phyloP scores from a whole-genome alignment of 2,113 vertebrate genomes.

The Tragelaphus buxtoni region DNA sequence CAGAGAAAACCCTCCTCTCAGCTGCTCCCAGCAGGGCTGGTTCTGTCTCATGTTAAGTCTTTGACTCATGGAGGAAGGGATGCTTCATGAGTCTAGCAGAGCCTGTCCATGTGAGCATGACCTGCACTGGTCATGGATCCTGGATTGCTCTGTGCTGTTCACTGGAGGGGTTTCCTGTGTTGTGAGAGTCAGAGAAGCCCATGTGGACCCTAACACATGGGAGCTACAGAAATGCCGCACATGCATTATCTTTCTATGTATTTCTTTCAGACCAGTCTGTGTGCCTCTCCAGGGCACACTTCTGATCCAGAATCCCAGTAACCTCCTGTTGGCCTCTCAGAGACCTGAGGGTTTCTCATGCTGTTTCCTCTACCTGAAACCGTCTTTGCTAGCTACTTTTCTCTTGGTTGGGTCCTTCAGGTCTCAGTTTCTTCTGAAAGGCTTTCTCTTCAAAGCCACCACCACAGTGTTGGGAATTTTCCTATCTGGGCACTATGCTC shows the following conservation, averaged over 20 bases:
- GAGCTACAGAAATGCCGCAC: not conserved
- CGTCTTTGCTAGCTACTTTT: not conserved
- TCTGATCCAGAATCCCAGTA: not conserved
- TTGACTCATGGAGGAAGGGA: not conserved
- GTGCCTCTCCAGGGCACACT: accelerated
- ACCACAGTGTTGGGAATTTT: not conserved
- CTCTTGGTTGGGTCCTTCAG: not conserved
- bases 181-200: not conserved
- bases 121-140: not conserved
- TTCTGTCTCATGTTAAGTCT: not conserved
- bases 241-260: not conserved
- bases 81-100: not conserved
- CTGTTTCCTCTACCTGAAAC: not conserved
- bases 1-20: not conserved
- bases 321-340: not conserved
- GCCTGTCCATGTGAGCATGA: not conserved
- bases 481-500: not conserved
- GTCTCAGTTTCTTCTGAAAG: not conserved
- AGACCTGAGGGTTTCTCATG: not conserved
- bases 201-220: not conserved
- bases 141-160: not conserved
- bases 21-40: not conserved
- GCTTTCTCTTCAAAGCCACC: not conserved
- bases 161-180: not conserved
- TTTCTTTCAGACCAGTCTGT: not conserved